phyloP scores from a whole-genome alignment of 2,113 vertebrate genomes.

The Anarhynchus alexandrinus region DNA sequence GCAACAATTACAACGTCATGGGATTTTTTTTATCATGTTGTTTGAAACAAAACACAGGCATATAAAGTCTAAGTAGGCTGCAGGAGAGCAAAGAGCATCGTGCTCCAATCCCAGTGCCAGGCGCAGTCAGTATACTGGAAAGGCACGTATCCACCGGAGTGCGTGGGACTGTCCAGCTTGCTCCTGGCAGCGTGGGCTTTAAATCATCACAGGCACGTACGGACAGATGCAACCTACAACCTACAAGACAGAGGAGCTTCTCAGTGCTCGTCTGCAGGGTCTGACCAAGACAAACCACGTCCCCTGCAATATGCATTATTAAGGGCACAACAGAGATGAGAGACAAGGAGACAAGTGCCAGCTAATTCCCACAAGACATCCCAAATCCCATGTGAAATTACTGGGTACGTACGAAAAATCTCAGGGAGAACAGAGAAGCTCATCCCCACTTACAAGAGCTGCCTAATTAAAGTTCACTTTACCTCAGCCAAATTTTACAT shows the following conservation, averaged over 20 bases:
- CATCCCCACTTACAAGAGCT: neutral
- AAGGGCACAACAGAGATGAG: neutral
- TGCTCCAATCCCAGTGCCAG: neutral
- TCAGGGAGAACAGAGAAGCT: neutral
- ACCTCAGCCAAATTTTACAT: slow-evolving; percentile 3
- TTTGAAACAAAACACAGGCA: neutral
- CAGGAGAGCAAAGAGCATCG: neutral
- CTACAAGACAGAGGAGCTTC: neutral
- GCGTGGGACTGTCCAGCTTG: too few species aligned
- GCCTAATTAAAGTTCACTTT: slow-evolving; percentile 22
- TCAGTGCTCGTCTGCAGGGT: neutral
- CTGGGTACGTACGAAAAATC: neutral
- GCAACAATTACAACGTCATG: neutral
- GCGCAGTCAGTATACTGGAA: neutral
- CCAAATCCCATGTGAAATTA: neutral
- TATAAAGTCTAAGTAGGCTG: neutral
- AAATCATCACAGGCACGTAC: neutral
- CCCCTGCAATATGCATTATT: neutral
- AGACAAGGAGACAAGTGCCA: neutral
- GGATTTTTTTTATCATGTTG: neutral
- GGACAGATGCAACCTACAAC: neutral
- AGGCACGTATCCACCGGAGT: neutral
- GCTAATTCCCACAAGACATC: neutral
- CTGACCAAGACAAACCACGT: neutral
- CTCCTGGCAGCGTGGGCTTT: neutral